Evolutionary conservation across 2,888 invertebrate genomes (phyloP), one percentile per base, ranked within the genome.

Genomic region (Pristionchus exspectatus): DNA sequence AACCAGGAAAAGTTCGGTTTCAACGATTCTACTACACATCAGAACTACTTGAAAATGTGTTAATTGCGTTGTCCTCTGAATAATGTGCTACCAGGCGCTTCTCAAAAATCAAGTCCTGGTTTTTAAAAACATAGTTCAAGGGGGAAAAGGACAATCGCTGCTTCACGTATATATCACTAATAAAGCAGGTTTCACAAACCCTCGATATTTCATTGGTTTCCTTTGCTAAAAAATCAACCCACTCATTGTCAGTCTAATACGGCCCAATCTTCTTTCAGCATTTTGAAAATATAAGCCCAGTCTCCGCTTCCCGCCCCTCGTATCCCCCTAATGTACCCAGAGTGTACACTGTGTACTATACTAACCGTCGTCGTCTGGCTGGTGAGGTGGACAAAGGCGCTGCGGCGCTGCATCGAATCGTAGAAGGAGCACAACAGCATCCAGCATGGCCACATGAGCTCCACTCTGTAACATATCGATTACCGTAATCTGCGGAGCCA

Each of bases 371-470:
- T 81, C 21, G 88, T 63, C 77, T 77, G 88, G 38, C 63, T 27
- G 66, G 56, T 77, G n/a, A 88, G 38, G n/a, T 81, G 54, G 44
- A 91, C 83, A 59, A 92, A 89, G 72, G 91, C 86, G 74, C 90
- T 91, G 24, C 98, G 98, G 96, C 98, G 98, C 96, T 98, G 98
- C 96, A 98, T 98, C 93, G 98, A 98, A 96, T 98, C 98, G 96
- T 98, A 98, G 94, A 98, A 97, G 95, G 98, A 98, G 96, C 98
- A 97, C 94, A 98, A 96, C 95, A 99, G 97, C 95, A 99, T 97
- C 97, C 98, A 98, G 96, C 98, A 98, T 89, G 99, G 98, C 98
- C 98, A 99, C 95, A 99, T 97, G 96, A 98, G 98, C 96, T 99
- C 99, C 96, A 99, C 98, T 95, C 99, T 97, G 96, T 98, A 72